phyloP scores from a whole-genome alignment of 2,888 invertebrate species.

The Syrphus vitripennis region DNA sequence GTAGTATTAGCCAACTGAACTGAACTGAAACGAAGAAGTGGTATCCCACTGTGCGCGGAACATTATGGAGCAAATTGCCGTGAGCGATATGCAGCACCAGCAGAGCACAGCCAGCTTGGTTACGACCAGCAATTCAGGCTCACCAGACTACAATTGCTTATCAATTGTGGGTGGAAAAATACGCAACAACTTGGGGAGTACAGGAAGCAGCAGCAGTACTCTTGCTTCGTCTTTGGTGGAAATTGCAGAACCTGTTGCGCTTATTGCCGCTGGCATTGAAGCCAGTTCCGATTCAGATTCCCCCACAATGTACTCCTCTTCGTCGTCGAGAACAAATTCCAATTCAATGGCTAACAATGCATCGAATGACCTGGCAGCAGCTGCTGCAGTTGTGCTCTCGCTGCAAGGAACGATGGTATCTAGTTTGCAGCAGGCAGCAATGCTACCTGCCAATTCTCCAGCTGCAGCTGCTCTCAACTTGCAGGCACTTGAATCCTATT shows the following conservation, averaged over 20 bases:
- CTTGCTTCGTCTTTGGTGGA: conserved; percentile 59
- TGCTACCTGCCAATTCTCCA: conserved; percentile 90
- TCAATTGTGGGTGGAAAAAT: conserved; percentile 71
- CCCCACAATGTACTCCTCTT: conserved; percentile 44
- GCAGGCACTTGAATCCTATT: conserved; percentile 92
- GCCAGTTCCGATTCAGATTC: conserved; percentile 56
- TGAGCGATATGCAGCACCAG: conserved; percentile 72
- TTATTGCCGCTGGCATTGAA: conserved; percentile 60
- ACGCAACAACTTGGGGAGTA: conserved; percentile 50
- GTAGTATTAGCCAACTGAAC: conserved; percentile 59
- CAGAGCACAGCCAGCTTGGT: conserved; percentile 66
- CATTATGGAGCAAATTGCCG: conserved; percentile 73
- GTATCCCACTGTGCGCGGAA: conserved; percentile 72
- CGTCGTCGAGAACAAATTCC: conserved; percentile 21
- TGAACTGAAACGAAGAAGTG: conserved; percentile 56
- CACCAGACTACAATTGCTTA: conserved; percentile 67
- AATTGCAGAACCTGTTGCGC: conserved; percentile 60
- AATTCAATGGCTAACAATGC: conserved; percentile 73
- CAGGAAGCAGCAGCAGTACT: conserved; percentile 62
- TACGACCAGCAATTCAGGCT: conserved; percentile 37
- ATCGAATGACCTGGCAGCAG: conserved; percentile 83
- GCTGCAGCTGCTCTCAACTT: conserved; percentile 92
- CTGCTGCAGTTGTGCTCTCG: conserved; percentile 88
- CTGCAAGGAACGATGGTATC: conserved; percentile 93
- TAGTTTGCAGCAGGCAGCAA: conserved; percentile 91